Evolutionary conservation across 2,888 invertebrate genomes (phyloP).

Genomic region (Biston stratarius): DNA sequence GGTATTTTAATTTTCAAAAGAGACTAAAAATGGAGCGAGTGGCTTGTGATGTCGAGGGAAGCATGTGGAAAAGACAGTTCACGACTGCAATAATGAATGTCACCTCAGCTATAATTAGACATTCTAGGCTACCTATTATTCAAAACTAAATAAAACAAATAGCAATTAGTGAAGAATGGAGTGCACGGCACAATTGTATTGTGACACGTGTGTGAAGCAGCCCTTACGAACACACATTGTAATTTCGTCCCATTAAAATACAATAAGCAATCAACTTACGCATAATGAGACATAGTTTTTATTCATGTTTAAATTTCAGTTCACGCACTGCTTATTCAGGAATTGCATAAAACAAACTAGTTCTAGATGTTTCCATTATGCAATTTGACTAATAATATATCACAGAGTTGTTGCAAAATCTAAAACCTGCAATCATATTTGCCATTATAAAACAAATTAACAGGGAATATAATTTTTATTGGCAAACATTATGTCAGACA

Average conservation of each 20-base stretch:
- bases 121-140: neutral
- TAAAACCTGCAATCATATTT: constrained; percentile 27
- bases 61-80: neutral
- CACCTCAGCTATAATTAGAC: neutral
- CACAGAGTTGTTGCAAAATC: constrained; percentile 19
- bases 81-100: constrained; percentile 1
- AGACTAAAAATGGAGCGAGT: too few species aligned
- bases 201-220: constrained; percentile 31
- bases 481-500: constrained; percentile 49
- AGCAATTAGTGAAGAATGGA: constrained; percentile 14
- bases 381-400: constrained; percentile 23
- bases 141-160: constrained; percentile 5
- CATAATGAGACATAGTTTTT: constrained; percentile 45
- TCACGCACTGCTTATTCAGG: constrained; percentile 21
- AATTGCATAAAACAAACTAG: constrained; percentile 22
- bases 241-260: constrained; percentile 71
- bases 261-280: constrained; percentile 74
- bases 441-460: constrained; percentile 32
- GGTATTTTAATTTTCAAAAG: too few species aligned
- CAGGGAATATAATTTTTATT: constrained; percentile 27
- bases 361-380: constrained; percentile 14
- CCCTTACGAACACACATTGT: constrained; percentile 47
- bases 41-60: too few species aligned
- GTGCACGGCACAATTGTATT: constrained; percentile 24
- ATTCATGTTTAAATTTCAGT: constrained; percentile 39